Evolutionary conservation across 1,140 invertebrate genomes (phyloP), one percentile per base, ranked within the genome.

Genomic region (Drosophila albomicans): DNA sequence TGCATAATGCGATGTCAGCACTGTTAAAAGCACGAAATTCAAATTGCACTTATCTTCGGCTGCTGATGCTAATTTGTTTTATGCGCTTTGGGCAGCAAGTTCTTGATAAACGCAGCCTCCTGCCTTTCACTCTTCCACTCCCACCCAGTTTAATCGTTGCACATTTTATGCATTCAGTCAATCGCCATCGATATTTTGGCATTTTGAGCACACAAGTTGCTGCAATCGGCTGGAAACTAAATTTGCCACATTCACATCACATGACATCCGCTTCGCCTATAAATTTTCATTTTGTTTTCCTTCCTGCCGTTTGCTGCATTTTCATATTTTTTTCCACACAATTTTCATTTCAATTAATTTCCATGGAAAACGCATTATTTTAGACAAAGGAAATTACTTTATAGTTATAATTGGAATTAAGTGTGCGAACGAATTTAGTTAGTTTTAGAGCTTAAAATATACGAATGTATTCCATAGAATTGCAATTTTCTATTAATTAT

Each of bases 1-100:
- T 67, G 62, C 64, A 76, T 82, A 86, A 70, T 77, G 58, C 75
- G 75, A 78, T 79, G 70, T 58, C 49, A 49, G 78, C 51, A 61
- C 20, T 85, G 81, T 78, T 71, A 63, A 68, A 79, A 64, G 46
- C 64, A 41, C 56, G 48, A 49, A 82, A 65, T 65, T 56, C 49
- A 65, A 65, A 56, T 65, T 65, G 35, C 30, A 66, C 78, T 52
- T 54, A 51, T 65, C 56, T 61, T 67, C 8, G 38, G 3, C 38
- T 28, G 28, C 57, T 45, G 35, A 57, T 73, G 54, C 32, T 62
- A 64, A 64, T 65, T 72, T 30, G 73, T 75, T 51, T 58, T 45
- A 25, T 25, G 56, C 46, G 41, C 11, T 59, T 11, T 13, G 11
- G 51, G n/a, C 16, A 11, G 5, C 46, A 7, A 45, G 15, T 45